A percentile compares a stretch with the other conserved stretches of the same genome.
phyloP scores from a whole-genome alignment of 2,797 vertebrate genomes.

The Monodelphis domestica region DNA sequence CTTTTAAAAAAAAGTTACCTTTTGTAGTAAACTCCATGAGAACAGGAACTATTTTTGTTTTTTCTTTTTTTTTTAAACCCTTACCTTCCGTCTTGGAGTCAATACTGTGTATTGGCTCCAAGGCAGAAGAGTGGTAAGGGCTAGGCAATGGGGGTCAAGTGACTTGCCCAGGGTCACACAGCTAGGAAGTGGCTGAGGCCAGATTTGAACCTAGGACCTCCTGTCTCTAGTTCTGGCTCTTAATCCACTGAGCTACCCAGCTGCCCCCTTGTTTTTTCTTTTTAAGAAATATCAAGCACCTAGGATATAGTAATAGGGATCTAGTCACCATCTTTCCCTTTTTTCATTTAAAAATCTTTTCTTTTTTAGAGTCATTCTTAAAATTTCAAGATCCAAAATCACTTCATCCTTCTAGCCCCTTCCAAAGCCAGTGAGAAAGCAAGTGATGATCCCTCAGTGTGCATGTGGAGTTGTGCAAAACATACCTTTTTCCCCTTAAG shows the following conservation, averaged over 20 bases:
- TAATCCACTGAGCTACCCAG: too few relatives aligned
- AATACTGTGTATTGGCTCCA: too few relatives aligned
- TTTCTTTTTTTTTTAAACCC: too few relatives aligned
- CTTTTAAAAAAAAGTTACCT: background rate
- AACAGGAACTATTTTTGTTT: background rate
- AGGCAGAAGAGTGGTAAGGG: too few relatives aligned
- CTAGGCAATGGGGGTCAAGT: too few relatives aligned
- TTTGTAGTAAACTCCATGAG: background rate
- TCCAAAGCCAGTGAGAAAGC: background rate
- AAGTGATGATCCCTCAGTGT: background rate
- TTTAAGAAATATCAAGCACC: background rate
- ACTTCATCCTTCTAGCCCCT: background rate
- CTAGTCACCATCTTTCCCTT: background rate
- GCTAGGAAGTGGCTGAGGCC: too few relatives aligned
- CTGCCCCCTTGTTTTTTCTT: background rate
- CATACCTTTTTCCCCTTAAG: background rate
- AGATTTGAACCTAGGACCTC: too few relatives aligned
- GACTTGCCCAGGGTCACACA: too few relatives aligned
- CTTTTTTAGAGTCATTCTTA: background rate
- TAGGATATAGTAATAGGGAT: background rate
- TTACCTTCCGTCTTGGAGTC: too few relatives aligned
- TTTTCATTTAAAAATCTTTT: background rate
- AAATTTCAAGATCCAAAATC: background rate
- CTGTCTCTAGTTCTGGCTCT: too few relatives aligned
- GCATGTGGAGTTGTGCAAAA: background rate